Conservation (phyloP, 2,113 vertebrate species). For the Ameiurus melas region DNA sequence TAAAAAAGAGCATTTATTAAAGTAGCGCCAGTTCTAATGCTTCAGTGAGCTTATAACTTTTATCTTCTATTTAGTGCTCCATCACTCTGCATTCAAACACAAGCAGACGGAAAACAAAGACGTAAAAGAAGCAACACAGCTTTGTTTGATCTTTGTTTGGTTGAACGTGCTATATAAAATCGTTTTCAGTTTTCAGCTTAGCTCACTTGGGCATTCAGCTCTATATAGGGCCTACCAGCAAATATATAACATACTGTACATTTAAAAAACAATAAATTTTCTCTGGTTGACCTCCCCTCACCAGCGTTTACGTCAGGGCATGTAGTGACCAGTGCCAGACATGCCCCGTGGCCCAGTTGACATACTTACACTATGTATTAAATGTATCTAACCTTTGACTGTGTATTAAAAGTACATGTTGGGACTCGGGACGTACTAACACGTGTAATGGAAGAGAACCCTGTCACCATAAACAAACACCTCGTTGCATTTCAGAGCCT, state of each 20-base stretch:
- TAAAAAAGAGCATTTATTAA: background rate
- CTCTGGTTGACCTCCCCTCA: background rate
- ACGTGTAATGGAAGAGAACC: too few relatives aligned
- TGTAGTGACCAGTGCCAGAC: background rate
- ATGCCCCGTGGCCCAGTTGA: too few relatives aligned
- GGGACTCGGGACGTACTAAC: too few relatives aligned
- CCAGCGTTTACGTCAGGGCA: background rate
- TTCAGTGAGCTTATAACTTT: background rate
- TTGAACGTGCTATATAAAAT: too few relatives aligned
- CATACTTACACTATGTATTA: too few relatives aligned
- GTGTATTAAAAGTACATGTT: too few relatives aligned
- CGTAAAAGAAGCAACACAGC: background rate
- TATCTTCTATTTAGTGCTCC: background rate
- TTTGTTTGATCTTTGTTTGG: background rate
- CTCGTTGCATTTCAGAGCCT: too few relatives aligned
- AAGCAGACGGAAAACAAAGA: background rate
- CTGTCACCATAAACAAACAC: too few relatives aligned
- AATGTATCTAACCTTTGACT: too few relatives aligned
- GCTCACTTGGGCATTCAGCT: too few relatives aligned
- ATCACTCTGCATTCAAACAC: background rate
- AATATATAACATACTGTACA: background rate
- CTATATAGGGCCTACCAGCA: background rate
- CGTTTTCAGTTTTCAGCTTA: background rate
- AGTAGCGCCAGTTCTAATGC: background rate
- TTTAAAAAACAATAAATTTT: background rate